Evolutionary conservation across 2,888 invertebrate genomes (phyloP), one percentile per base, ranked within the genome.

Genomic region (Branchipolynoe longqiensis): DNA sequence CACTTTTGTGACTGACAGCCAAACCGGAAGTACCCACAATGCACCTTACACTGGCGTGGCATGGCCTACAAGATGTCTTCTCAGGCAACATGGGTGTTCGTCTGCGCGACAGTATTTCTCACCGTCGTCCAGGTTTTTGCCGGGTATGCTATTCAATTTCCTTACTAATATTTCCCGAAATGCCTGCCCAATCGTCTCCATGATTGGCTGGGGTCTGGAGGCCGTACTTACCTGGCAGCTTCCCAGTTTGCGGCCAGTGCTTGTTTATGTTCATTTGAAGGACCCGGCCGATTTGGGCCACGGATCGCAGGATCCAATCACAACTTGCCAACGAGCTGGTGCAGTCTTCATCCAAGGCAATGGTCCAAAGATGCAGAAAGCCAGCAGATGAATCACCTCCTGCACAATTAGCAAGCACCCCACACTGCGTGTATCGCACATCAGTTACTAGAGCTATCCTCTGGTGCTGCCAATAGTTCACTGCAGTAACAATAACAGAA

Each of bases 11-110:
- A n/a, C n/a, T n/a, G n/a, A n/a, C n/a, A n/a, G n/a, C n/a, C n/a
- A 62, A 62, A 31, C 12, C 4, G 2, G 31, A 4, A 33, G 25
- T 73, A 58, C 82, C 82, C 82, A 82, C 58, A 82, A 82, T 82
- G 82, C 82, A 56, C 6, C 58, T 82, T 82, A 82, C 31, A n/a
- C 58, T 82, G 82, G 82, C 82, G 82, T 82, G 85, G 69, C 78
- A 78, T 12, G 18, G 12, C 1, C 40, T 1, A 14, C 64, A 85
- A 48, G 59, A 82, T 82, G 85, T 64, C 85, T 31, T 41, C 82
- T n/a, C 58, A 82, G 25, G 36, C 82, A 41, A 36, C 54, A 48
- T 82, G 54, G 69, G 33, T 40, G 12, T 25, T 85, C n/a, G 22
- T 82, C 1, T 25, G 59, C 25, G 54, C 59, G 1, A 82, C 81